Percentiles rank a stretch among this genome's conserved stretches.
Evolutionary conservation across 2,888 invertebrate species (phyloP).

Genomic region (Mythimna albipuncta): DNA sequence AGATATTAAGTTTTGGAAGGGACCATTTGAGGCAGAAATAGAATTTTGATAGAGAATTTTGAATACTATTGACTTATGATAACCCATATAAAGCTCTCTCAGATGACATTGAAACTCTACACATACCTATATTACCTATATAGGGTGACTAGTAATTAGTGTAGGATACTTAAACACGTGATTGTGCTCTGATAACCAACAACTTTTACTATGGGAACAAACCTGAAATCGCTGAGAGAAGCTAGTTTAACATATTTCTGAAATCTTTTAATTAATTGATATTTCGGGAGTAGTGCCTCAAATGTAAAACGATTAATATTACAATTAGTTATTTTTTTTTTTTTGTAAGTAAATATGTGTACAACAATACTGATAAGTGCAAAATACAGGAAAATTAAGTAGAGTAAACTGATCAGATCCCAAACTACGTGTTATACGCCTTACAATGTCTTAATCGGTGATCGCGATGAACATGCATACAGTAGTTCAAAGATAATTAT

Average conservation of each 20-base stretch:
- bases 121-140: too few relatives aligned
- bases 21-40: constrained; percentile 57
- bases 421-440: constrained; percentile 85
- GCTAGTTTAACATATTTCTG: too few relatives aligned
- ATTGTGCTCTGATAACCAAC: too few relatives aligned
- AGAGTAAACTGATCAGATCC: constrained; percentile 63
- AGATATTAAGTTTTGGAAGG: not conserved
- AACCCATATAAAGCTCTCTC: too few relatives aligned
- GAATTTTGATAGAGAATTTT: not conserved
- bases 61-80: not conserved
- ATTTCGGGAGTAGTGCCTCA: constrained; percentile 45
- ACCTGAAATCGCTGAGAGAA: too few relatives aligned
- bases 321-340: constrained; percentile 35
- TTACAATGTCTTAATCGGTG: constrained; percentile 88
- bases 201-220: too few relatives aligned
- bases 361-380: constrained; percentile 68
- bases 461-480: constrained; percentile 82
- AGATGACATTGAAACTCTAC: too few relatives aligned
- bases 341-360: constrained; percentile 60
- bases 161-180: too few relatives aligned
- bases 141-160: too few relatives aligned
- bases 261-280: too few relatives aligned
- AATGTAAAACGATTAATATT: constrained; percentile 41
- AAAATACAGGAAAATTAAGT: constrained; percentile 84
- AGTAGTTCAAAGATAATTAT: constrained; percentile 22